phyloP scores from a whole-genome alignment of 2,113 vertebrate genomes.

The Eidolon helvum region DNA sequence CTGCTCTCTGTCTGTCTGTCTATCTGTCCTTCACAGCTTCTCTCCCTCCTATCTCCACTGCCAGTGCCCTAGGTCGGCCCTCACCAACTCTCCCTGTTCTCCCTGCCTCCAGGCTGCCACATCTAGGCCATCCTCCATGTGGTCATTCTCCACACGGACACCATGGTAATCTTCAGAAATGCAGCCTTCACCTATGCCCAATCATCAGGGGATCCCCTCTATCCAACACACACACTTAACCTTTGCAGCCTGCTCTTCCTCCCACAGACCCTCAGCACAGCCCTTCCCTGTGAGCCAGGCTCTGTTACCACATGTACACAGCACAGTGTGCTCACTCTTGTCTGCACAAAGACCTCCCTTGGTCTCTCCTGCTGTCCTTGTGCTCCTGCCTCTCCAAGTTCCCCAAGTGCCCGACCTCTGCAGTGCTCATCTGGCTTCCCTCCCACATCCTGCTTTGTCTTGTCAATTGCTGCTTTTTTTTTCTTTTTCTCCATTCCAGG shows the following conservation, averaged over 20 bases:
- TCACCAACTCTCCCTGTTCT: not conserved
- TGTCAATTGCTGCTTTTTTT: not conserved
- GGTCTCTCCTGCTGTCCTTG: not conserved
- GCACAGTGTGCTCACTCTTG: not conserved
- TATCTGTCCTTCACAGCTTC: not conserved
- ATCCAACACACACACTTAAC: not conserved
- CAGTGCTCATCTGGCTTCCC: not conserved
- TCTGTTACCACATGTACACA: not conserved
- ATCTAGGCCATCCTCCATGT: not conserved
- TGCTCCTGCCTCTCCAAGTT: not conserved
- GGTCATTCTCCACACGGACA: not conserved
- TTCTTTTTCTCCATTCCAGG: not conserved
- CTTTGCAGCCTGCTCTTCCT: conserved; percentile 1
- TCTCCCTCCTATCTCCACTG: not conserved
- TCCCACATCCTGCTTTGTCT: not conserved
- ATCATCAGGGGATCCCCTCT: not conserved
- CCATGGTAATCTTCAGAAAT: not conserved
- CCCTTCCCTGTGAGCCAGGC: not conserved
- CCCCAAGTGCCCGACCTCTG: not conserved
- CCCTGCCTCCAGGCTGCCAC: not conserved
- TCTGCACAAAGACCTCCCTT: not conserved
- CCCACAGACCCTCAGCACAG: not conserved
- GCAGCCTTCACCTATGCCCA: not conserved
- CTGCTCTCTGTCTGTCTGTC: conserved; percentile 5
- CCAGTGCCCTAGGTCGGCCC: not conserved